A percentile compares a stretch with the other conserved stretches of the same genome.
Evolutionary conservation across 2,888 invertebrate genomes (phyloP).

Genomic region (Megastigmus dorsalis): DNA sequence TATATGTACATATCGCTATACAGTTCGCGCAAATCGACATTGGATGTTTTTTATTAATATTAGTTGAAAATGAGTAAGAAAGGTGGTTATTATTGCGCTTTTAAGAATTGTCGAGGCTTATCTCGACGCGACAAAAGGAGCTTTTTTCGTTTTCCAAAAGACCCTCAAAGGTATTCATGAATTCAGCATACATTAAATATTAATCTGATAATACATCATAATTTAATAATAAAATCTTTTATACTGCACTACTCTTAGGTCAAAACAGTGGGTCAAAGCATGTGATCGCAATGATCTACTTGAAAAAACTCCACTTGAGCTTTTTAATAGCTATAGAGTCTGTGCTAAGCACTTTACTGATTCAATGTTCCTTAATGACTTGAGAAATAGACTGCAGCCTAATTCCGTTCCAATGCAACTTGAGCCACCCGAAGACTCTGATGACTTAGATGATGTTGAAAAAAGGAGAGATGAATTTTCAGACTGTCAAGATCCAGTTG

Average conservation of each 20-base stretch:
- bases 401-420: constrained; percentile 51
- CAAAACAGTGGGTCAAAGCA: constrained; percentile 52
- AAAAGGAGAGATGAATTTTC: constrained; percentile 5
- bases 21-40: too few relatives aligned
- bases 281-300: constrained; percentile 50
- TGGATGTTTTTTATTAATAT: neutral
- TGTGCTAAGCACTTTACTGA: constrained; percentile 54
- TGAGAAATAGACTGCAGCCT: constrained; percentile 54
- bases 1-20: neutral
- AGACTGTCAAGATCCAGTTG: constrained; percentile 33
- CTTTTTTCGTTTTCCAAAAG: constrained; percentile 54
- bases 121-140: constrained; percentile 54
- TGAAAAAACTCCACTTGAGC: constrained; percentile 53
- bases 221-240: too few relatives aligned
- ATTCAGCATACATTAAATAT: too few relatives aligned
- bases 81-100: constrained; percentile 54
- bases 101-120: constrained; percentile 51
- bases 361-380: constrained; percentile 55
- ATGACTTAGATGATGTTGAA: constrained; percentile 18
- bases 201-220: too few relatives aligned
- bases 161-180: constrained; percentile 50
- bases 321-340: constrained; percentile 53
- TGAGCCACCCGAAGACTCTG: constrained; percentile 29
- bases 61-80: constrained; percentile 47
- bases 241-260: too few relatives aligned